Evolutionary conservation across 2,888 invertebrate genomes (phyloP).

Genomic region (Lithophane socia): DNA sequence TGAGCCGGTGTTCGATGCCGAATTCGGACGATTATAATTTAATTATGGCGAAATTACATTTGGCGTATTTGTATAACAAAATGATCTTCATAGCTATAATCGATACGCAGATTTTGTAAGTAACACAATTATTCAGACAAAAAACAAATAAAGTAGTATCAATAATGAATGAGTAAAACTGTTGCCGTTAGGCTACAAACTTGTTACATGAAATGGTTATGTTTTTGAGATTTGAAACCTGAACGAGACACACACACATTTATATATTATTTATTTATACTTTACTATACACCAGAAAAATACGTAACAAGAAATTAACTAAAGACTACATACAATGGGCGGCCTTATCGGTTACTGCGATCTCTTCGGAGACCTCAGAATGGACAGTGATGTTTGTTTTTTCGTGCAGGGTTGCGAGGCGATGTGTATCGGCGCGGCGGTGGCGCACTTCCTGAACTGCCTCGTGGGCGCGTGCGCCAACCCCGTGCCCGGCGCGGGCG

Average conservation of each 20-base stretch:
- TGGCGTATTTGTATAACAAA: neutral
- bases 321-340: neutral
- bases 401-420: constrained; percentile 93
- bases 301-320: neutral
- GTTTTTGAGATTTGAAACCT: neutral
- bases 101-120: neutral
- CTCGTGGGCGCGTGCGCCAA: constrained; percentile 94
- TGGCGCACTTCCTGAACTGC: constrained; percentile 99
- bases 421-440: constrained; percentile 97
- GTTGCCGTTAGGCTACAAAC: neutral
- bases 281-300: neutral
- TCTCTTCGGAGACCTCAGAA: neutral
- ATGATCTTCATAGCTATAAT: neutral
- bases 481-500: constrained; percentile 85
- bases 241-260: no score
- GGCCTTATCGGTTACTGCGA: neutral
- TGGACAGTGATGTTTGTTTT: neutral
- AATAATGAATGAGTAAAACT: neutral
- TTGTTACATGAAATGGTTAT: neutral
- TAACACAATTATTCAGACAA: neutral
- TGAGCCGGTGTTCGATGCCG: neutral
- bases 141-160: neutral
- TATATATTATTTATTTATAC: neutral
- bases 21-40: neutral
- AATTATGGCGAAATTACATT: neutral